Percentiles rank a stretch among this genome's conserved stretches.
phyloP scores from a whole-genome alignment of 2,888 invertebrate genomes.

The Hirtodrosophila cameraria region DNA sequence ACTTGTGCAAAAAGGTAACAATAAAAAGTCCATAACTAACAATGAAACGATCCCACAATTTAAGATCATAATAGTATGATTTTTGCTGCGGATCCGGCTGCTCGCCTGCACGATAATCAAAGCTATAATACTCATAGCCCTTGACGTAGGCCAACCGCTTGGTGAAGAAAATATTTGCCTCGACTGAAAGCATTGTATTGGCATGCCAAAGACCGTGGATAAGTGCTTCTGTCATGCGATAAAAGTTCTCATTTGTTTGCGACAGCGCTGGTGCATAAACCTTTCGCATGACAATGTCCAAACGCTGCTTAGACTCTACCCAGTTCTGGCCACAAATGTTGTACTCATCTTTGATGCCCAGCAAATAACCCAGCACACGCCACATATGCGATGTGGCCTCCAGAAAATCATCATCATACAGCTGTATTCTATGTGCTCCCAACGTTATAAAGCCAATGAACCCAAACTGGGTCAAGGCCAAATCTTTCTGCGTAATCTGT shows the following conservation, averaged over 20 bases:
- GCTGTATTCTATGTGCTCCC: constrained; percentile 87
- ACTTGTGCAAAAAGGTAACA: constrained; percentile 84
- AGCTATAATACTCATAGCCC: constrained; percentile 85
- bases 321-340: constrained; percentile 88
- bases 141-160: constrained; percentile 86
- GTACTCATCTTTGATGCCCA: constrained; percentile 93
- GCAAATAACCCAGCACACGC: constrained; percentile 91
- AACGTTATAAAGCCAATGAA: constrained; percentile 91
- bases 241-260: constrained; percentile 87
- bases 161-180: constrained; percentile 86
- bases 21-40: constrained; percentile 79
- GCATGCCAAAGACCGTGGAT: constrained; percentile 89
- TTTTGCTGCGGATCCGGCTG: constrained; percentile 81
- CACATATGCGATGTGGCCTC: constrained; percentile 93
- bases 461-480: constrained; percentile 94
- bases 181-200: constrained; percentile 87
- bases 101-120: constrained; percentile 72
- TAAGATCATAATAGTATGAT: constrained; percentile 83
- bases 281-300: constrained; percentile 86
- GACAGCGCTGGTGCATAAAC: constrained; percentile 87
- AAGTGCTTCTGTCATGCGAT: constrained; percentile 87
- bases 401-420: constrained; percentile 87
- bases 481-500: constrained; percentile 91
- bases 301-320: constrained; percentile 86
- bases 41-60: constrained; percentile 84